A percentile compares a stretch with the other conserved stretches of the same genome.
Evolutionary conservation across 2,113 vertebrate species (phyloP).

Genomic region (Apteryx mantelli): DNA sequence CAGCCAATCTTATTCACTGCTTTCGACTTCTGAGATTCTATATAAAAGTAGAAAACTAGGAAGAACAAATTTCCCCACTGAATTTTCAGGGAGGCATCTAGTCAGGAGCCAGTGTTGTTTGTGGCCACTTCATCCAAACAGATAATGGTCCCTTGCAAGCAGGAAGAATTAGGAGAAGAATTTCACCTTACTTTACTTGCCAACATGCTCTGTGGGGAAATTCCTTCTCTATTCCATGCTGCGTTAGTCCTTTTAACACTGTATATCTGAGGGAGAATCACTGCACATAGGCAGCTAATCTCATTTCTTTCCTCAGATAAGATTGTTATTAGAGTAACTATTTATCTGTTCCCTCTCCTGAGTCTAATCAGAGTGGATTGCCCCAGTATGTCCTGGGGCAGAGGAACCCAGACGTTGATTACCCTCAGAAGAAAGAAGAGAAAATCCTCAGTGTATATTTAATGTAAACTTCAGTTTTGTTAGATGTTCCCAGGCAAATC

Average conservation of each 20-base stretch:
- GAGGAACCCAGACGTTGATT: slow-evolving; percentile 20
- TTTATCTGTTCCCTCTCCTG: slow-evolving; percentile 36
- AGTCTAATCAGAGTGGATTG: slow-evolving; percentile 38
- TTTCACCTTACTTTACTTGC: not conserved
- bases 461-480: slow-evolving; percentile 31
- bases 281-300: not conserved
- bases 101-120: not conserved
- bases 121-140: not conserved
- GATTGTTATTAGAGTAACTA: slow-evolving; percentile 48
- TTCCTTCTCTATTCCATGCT: not conserved
- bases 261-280: not conserved
- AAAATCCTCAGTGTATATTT: slow-evolving; percentile 20
- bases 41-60: not conserved
- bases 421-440: slow-evolving; percentile 14
- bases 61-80: not conserved
- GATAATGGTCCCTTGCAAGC: not conserved
- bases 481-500: not conserved
- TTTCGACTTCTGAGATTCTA: not conserved
- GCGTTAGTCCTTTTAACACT: not conserved
- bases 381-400: slow-evolving; percentile 31
- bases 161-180: not conserved
- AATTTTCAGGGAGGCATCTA: fast-evolving
- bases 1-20: not conserved
- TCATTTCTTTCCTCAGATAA: slow-evolving; percentile 50
- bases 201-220: not conserved